A percentile compares a stretch with the other conserved stretches of the same genome.
Conservation (phyloP, 1,140 invertebrate species). For the Temnothorax nylanderi region DNA sequence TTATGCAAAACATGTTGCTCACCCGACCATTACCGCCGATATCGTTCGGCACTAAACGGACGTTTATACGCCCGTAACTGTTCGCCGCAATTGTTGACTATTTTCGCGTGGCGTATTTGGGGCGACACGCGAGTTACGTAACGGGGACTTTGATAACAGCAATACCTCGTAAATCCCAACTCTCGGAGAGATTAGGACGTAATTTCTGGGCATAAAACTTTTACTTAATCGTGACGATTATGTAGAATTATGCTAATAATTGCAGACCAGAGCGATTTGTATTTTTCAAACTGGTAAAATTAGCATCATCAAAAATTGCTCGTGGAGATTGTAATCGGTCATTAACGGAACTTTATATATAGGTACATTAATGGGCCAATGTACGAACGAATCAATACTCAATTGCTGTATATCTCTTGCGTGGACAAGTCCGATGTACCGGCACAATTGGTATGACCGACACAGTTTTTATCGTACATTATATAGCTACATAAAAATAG, state of each 20-base stretch:
- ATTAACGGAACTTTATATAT: conserved; percentile 48
- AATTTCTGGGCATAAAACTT: not conserved
- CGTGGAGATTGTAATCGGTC: not conserved
- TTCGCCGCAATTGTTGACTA: conserved; percentile 27
- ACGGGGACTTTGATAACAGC: not conserved
- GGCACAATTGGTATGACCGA: conserved; percentile 49
- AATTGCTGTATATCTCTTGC: conserved; percentile 57
- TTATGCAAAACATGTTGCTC: conserved; percentile 55
- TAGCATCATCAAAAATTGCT: not conserved
- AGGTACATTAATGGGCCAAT: conserved; percentile 36
- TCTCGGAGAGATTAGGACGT: not conserved
- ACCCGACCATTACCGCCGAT: conserved; percentile 14
- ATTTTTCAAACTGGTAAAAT: conserved; percentile 11
- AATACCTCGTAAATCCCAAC: not conserved
- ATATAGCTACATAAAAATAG: not conserved
- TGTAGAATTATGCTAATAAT: not conserved
- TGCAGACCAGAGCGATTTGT: not conserved
- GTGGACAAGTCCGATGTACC: conserved; percentile 31
- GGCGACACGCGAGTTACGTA: conserved; percentile 22
- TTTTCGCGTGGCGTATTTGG: conserved; percentile 9
- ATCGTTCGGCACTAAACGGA: conserved; percentile 4
- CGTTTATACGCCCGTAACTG: conserved; percentile 19
- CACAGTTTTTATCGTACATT: conserved; percentile 34
- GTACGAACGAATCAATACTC: conserved; percentile 57
- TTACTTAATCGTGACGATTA: conserved; percentile 1